Percentiles rank a stretch among this genome's conserved stretches.
These are phyloP conservation scores for Drosophila bipectinata DNA, from an alignment of 1,140 invertebrate genomes.

Conservation along the genomic window DNA sequence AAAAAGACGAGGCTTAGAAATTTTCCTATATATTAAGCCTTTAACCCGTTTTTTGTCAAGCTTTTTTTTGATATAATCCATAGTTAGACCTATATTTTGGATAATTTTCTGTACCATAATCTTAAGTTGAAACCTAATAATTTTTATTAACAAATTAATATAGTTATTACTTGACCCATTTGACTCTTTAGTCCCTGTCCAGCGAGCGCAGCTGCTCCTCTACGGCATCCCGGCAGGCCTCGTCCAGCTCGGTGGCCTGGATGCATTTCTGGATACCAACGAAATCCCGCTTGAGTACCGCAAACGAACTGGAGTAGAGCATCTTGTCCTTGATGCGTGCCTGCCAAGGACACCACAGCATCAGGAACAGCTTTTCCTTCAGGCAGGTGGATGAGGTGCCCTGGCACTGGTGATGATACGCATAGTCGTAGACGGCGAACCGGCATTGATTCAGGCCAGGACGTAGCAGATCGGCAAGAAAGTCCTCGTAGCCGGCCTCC, in stretches of 20 bases:
- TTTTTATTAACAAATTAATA: not conserved
- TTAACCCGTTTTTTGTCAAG: too few species aligned
- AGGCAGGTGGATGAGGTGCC: slow-evolving; percentile 23
- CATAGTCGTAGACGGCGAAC: slow-evolving; percentile 57
- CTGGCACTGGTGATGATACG: slow-evolving; percentile 43
- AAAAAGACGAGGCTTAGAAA: too few species aligned
- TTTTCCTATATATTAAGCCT: too few species aligned
- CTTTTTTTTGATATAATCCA: too few species aligned
- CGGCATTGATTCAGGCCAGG: slow-evolving; percentile 41
- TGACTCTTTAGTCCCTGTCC: slow-evolving; percentile 33
- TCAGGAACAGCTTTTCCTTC: slow-evolving; percentile 58
- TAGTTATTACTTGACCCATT: not conserved
- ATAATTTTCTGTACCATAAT: not conserved
- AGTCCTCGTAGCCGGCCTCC: slow-evolving; percentile 42
- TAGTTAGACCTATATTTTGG: too few species aligned
- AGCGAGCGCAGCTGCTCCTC: slow-evolving; percentile 46
- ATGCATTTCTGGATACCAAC: slow-evolving; percentile 52
- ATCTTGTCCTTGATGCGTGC: slow-evolving; percentile 60
- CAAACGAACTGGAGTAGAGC: slow-evolving; percentile 61
- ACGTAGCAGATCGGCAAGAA: slow-evolving; percentile 33
- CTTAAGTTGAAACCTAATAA: not conserved
- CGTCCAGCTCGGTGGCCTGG: slow-evolving; percentile 57
- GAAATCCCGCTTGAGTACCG: slow-evolving; percentile 39
- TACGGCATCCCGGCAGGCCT: slow-evolving; percentile 29
- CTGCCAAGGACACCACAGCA: slow-evolving; percentile 58